These are phyloP conservation scores for Vanessa tameamea DNA, from an alignment of 1,140 invertebrate genomes.

Conservation along the genomic window DNA sequence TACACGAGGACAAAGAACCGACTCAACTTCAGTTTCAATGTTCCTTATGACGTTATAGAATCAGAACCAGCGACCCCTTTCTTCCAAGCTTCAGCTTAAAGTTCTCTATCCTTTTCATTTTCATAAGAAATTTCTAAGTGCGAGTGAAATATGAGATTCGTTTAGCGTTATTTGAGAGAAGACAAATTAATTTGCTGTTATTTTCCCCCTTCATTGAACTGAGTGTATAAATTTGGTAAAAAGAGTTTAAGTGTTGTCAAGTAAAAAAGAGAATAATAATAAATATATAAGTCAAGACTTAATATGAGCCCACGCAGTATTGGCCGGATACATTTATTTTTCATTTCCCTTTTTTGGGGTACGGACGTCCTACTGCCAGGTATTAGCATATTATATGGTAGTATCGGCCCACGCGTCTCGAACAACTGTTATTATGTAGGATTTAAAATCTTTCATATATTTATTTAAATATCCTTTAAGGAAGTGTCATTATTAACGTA, in stretches of 20 bases:
- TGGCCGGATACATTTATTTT: slow-evolving; percentile 73
- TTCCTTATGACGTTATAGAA: slow-evolving; percentile 55
- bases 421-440: slow-evolving; percentile 30
- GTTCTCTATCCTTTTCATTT: slow-evolving; percentile 27
- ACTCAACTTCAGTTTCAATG: slow-evolving; percentile 41
- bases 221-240: slow-evolving; percentile 7
- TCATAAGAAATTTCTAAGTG: background rate
- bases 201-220: slow-evolving; percentile 12
- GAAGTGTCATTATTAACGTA: background rate
- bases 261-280: slow-evolving; percentile 14
- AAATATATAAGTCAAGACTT: slow-evolving; percentile 39
- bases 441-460: slow-evolving; percentile 23
- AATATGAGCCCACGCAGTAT: slow-evolving; percentile 58
- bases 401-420: slow-evolving; percentile 50
- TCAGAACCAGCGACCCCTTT: slow-evolving; percentile 47
- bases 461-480: slow-evolving; percentile 18
- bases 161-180: slow-evolving; percentile 8
- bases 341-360: slow-evolving; percentile 68
- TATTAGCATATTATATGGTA: slow-evolving; percentile 69
- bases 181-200: slow-evolving; percentile 34
- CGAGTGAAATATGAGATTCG: slow-evolving; percentile 18
- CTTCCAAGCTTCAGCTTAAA: slow-evolving; percentile 26
- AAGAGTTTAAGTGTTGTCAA: background rate
- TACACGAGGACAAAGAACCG: slow-evolving; percentile 47
- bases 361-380: slow-evolving; percentile 71